phyloP scores from a whole-genome alignment of 1,140 invertebrate species.

The Reticulitermes speratus region DNA sequence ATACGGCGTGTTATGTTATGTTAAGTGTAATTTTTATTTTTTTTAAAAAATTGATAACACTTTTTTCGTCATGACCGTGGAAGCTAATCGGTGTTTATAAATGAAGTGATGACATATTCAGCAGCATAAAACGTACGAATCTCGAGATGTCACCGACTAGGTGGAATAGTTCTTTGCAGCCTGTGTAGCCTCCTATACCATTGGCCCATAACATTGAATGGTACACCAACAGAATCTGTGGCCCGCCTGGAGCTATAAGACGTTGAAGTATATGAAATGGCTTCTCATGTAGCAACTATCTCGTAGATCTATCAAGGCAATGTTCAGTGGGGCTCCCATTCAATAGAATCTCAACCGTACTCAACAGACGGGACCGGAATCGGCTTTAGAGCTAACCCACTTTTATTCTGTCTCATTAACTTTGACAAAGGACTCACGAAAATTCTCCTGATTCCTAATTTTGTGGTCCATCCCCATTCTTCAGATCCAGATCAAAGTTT shows the following conservation, averaged over 20 bases:
- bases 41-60: too few relatives aligned
- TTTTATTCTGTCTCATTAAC: constrained; percentile 28
- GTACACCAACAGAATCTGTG: neutral
- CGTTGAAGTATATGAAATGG: neutral
- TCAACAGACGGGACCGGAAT: neutral
- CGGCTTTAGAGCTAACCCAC: constrained; percentile 27
- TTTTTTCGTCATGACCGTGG: too few relatives aligned
- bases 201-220: neutral
- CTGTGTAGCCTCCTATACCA: neutral
- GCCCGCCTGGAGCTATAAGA: neutral
- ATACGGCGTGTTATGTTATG: too few relatives aligned
- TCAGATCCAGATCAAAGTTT: constrained; percentile 22
- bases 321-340: constrained; percentile 16
- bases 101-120: too few relatives aligned
- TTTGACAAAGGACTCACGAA: constrained; percentile 24
- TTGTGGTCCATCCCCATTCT: constrained; percentile 23
- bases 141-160: too few relatives aligned
- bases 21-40: too few relatives aligned
- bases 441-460: constrained; percentile 28
- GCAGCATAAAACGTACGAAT: too few relatives aligned
- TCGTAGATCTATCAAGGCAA: neutral
- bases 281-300: neutral
- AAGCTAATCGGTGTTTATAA: too few relatives aligned
- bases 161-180: neutral
- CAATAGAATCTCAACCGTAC: neutral